Conservation (phyloP, 2,797 vertebrate species). For the Pogoniulus pusillus region DNA sequence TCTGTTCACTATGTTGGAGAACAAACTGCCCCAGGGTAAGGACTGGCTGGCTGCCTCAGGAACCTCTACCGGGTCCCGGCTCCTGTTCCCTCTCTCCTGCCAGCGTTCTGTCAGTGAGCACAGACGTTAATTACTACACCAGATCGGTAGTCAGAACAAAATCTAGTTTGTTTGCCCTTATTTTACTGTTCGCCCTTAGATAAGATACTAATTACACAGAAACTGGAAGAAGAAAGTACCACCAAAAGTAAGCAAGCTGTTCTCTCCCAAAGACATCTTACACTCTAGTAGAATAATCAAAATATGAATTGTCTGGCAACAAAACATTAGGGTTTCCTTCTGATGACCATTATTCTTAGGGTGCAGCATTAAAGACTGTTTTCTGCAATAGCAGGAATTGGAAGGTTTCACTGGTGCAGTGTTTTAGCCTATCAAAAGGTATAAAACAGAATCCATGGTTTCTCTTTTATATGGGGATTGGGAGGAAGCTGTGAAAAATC, state of each 20-base stretch:
- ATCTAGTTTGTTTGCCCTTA: slow-evolving; percentile 32
- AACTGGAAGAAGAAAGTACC: background rate
- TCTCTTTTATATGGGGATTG: slow-evolving; percentile 2
- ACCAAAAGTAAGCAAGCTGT: background rate
- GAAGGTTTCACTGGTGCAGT: slow-evolving; percentile 5
- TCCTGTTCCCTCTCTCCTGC: slow-evolving; percentile 45
- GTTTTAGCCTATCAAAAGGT: slow-evolving; percentile 36
- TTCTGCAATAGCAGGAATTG: slow-evolving; percentile 15
- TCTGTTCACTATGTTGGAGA: background rate
- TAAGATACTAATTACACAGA: background rate
- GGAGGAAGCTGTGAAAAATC: background rate
- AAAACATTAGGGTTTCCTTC: background rate
- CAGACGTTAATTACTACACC: slow-evolving; percentile 62
- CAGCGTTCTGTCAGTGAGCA: slow-evolving; percentile 36
- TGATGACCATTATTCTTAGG: slow-evolving; percentile 6
- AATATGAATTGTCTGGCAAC: background rate
- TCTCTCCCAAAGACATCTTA: background rate
- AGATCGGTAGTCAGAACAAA: slow-evolving; percentile 22
- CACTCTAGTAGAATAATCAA: slow-evolving; percentile 22
- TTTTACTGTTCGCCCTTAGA: slow-evolving; percentile 60
- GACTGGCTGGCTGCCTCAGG: slow-evolving; percentile 31
- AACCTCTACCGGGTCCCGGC: slow-evolving; percentile 39
- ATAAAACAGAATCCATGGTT: slow-evolving; percentile 23
- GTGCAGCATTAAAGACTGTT: background rate
- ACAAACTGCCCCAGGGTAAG: background rate